These are phyloP conservation scores for Fulmarus glacialis DNA, from an alignment of 2,113 vertebrate genomes.

Conservation along the genomic window DNA sequence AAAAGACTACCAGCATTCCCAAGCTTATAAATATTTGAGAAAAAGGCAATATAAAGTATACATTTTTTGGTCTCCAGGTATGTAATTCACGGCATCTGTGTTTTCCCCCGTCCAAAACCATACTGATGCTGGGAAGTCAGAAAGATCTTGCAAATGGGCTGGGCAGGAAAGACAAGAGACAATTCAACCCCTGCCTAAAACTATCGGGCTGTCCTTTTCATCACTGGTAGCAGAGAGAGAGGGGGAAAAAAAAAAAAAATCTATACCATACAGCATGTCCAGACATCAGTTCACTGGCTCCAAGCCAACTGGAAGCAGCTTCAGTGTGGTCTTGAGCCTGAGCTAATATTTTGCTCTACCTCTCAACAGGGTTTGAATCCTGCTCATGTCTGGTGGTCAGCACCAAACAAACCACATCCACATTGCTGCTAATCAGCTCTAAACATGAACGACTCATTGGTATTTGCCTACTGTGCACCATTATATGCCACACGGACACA, in stretches of 20 bases:
- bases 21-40: neutral
- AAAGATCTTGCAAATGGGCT: neutral
- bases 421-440: neutral
- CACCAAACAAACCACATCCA: neutral
- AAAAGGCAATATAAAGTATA: neutral
- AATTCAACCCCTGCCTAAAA: neutral
- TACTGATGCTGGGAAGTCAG: neutral
- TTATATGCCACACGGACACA: neutral
- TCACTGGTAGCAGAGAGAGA: neutral
- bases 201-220: neutral
- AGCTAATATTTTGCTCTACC: neutral
- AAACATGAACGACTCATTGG: accelerated
- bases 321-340: neutral
- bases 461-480: neutral
- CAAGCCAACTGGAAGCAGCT: constrained; percentile 12
- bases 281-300: neutral
- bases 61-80: neutral
- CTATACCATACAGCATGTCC: neutral
- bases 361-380: neutral
- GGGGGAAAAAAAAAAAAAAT: neutral
- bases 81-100: neutral
- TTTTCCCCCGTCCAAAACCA: neutral
- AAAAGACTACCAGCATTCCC: neutral
- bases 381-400: neutral
- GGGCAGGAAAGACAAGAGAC: neutral